These are phyloP conservation scores for Corydoras maculifer DNA, from an alignment of 2,113 vertebrate species.

Conservation along the genomic window DNA sequence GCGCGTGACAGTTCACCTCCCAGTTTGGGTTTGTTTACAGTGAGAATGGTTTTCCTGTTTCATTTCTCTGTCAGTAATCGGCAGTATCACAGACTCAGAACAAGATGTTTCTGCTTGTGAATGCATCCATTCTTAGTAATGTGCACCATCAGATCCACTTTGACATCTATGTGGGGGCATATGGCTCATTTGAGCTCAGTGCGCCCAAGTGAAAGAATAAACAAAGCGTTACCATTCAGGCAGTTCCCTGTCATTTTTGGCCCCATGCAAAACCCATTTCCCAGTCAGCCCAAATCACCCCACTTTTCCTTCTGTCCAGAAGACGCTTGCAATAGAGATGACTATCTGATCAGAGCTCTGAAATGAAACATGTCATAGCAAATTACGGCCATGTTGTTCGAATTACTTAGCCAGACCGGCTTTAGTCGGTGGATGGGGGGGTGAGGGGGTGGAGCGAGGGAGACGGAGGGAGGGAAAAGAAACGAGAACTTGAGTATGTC, in stretches of 20 bases:
- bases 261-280: constrained; percentile 46
- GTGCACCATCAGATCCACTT: constrained; percentile 18
- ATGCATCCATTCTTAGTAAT: constrained; percentile 18
- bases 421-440: constrained; percentile 37
- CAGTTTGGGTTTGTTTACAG: not conserved
- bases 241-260: constrained; percentile 33
- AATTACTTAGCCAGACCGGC: constrained; percentile 57
- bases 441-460: constrained; percentile 29
- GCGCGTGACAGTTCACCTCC: too few relatives aligned
- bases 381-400: constrained; percentile 74
- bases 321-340: constrained; percentile 57
- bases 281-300: constrained; percentile 42
- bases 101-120: constrained; percentile 25
- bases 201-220: constrained; percentile 34
- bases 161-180: constrained; percentile 33
- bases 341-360: constrained; percentile 71
- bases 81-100: not conserved
- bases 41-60: not conserved
- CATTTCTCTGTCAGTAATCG: constrained; percentile 2
- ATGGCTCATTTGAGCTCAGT: constrained; percentile 43
- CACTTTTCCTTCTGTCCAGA: constrained; percentile 40
- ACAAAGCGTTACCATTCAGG: constrained; percentile 35
- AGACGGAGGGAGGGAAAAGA: not conserved
- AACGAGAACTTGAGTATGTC: too few relatives aligned
- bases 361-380: constrained; percentile 76